Evolutionary conservation across 2,888 invertebrate genomes (phyloP), one percentile per base, ranked within the genome.

Genomic region (Cataglyphis altisquamis): DNA sequence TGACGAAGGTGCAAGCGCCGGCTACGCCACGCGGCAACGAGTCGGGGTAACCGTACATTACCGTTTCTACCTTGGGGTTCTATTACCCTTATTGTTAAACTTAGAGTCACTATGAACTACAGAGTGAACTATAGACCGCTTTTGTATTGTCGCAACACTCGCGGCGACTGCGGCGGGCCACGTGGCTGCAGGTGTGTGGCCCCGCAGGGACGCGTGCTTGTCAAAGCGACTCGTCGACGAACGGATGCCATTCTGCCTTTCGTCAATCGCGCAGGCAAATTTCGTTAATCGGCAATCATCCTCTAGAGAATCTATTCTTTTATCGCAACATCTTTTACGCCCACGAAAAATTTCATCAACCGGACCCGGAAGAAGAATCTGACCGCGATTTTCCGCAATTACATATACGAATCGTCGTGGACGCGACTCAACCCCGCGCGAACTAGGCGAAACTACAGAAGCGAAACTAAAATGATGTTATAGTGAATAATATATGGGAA

Each of bases 31-130:
- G 80, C 57, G 74, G 64, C 85, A 89, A 87, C 87, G 84, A 86
- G 55, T 84, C 84, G 87, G 64, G 86, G 72, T 85, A 89, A 88
- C 29, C 29, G 29, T 29, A 29, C 88, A 87, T 90, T 89, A 90
- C 86, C 83, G 86, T 88, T 88, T 88, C 88, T 88, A 90, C 89
- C 91, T 90, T 90, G 90, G 73, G 89, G 89, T 91, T 92, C 92
- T 89, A 91, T 92, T 94, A 93, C 93, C 91, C 93, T 94, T 94
- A 93, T 93, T 93, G 93, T 94, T 94, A 94, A 94, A 94, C 93
- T 94, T 93, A 94, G 93, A 93, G 92, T 94, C 93, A 91, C 90
- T 91, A 73, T 55, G 93, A 93, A 94, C 94, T 94, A 94, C 94
- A 91, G 92, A 92, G 91, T 90, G 90, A 93, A 92, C 94, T 94